Evolutionary conservation across 2,113 vertebrate species (phyloP).

Genomic region (Circaetus cinerascens): DNA sequence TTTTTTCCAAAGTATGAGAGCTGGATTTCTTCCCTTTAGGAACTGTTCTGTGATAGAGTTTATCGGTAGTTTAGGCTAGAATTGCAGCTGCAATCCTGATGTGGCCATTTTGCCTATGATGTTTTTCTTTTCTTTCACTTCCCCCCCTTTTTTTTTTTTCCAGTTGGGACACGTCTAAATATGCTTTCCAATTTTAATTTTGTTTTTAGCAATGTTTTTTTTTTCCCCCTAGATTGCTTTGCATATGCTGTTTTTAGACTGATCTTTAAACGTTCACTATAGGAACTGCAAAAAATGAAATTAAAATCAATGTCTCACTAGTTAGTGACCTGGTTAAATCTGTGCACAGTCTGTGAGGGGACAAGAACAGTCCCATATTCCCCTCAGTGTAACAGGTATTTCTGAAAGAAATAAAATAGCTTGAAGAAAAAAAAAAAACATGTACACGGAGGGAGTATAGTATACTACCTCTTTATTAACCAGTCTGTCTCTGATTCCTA

Average conservation of each 20-base stretch:
- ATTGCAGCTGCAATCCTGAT: not conserved
- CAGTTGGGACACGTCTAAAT: not conserved
- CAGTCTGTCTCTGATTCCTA: not conserved
- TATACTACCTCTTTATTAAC: not conserved
- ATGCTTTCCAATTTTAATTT: not conserved
- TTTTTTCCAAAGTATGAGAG: not conserved
- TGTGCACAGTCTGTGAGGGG: not conserved
- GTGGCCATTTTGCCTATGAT: not conserved
- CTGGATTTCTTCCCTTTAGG: not conserved
- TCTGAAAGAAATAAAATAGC: not conserved
- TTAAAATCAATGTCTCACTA: not conserved
- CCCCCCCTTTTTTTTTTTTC: not conserved
- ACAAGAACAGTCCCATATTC: not conserved
- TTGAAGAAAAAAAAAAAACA: not conserved
- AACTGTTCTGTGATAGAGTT: not conserved
- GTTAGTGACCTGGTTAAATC: conserved; percentile 1
- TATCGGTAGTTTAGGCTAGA: not conserved
- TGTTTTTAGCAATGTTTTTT: not conserved
- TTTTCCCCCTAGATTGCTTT: not conserved
- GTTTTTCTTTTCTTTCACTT: not conserved
- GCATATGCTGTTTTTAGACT: not conserved
- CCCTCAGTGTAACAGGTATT: not conserved
- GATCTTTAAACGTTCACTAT: not conserved
- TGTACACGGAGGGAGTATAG: not conserved
- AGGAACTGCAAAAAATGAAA: not conserved